These are phyloP conservation scores for Neotoxoptera formosana DNA, from an alignment of 1,140 invertebrate species.

Conservation along the genomic window DNA sequence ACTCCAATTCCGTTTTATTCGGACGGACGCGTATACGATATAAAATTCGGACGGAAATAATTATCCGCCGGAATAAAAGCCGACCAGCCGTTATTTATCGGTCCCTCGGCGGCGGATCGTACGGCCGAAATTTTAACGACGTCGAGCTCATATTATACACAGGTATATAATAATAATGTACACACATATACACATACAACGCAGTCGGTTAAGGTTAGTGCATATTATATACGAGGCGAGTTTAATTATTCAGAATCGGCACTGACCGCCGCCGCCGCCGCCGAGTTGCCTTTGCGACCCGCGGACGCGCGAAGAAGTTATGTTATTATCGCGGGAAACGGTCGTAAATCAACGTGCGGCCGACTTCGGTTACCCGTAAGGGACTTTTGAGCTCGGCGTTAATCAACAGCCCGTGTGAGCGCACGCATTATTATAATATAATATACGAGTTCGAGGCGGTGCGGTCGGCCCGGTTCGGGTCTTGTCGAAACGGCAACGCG, in stretches of 20 bases:
- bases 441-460: not conserved
- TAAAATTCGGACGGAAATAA: conserved; percentile 6
- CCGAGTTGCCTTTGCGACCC: not conserved
- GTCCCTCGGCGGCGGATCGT: not conserved
- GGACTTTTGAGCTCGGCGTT: not conserved
- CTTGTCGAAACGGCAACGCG: not conserved
- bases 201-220: not conserved
- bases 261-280: not conserved
- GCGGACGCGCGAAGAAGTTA: conserved; percentile 2
- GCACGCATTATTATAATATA: not conserved
- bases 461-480: not conserved
- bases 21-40: not conserved
- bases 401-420: not conserved
- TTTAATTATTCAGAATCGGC: conserved; percentile 39
- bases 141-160: not conserved
- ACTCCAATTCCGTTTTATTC: not conserved
- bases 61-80: not conserved
- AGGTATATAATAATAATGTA: not conserved
- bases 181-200: too few relatives aligned
- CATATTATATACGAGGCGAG: too few relatives aligned
- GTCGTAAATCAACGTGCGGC: conserved; percentile 34
- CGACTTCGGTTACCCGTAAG: not conserved
- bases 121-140: conserved; percentile 19
- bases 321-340: conserved; percentile 28
- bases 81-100: conserved; percentile 20